Evolutionary conservation across 2,888 invertebrate genomes (phyloP), one percentile per base, ranked within the genome.

Genomic region (Sarcophaga carnaria): DNA sequence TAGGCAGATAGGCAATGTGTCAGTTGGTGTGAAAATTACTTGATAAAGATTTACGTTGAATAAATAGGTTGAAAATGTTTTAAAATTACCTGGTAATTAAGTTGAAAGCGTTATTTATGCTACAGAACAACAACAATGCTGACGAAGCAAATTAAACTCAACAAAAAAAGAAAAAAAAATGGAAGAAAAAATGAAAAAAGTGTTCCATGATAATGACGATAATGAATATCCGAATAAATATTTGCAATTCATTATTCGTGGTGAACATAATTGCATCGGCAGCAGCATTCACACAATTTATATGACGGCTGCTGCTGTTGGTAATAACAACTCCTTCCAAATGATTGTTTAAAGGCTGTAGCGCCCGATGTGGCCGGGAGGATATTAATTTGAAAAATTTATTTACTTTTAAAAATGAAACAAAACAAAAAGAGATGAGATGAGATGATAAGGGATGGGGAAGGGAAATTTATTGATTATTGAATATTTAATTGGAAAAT

Each of bases 401-500:
- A 83, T 77, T 77, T 78, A n/a, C 67, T 74, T 64, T 83, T 66
- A 47, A 47, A 22, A 80, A 70, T 70, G 45, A 75, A 83, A 59
- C 12, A 59, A 59, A 54, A 59, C n/a, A 59, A 59, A 59, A 59
- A 59, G 4, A 6, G 8, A 37, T 0, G 37, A 0, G 37, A 37
- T 4, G 27, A 6, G 37, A 37, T 0, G 37, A 0, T 8, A 37
- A 37, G 6, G 37, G 37, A 37, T 10, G 37, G 8, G 2, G 8
- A 10, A 37, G 8, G 37, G 37, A 37, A 37, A 37, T 37, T 37
- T 37, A 37, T 66, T 77, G 64, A 80, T 80, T 83, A 66, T 71
- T 54, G 2, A 75, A 83, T 70, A 81, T 78, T 81, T 81, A 87
- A 87, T 87, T 84, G 81, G 71, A 81, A 87, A 87, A 69, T 86